phyloP scores from a whole-genome alignment of 2,888 invertebrate species.

The Tigriopus californicus region DNA sequence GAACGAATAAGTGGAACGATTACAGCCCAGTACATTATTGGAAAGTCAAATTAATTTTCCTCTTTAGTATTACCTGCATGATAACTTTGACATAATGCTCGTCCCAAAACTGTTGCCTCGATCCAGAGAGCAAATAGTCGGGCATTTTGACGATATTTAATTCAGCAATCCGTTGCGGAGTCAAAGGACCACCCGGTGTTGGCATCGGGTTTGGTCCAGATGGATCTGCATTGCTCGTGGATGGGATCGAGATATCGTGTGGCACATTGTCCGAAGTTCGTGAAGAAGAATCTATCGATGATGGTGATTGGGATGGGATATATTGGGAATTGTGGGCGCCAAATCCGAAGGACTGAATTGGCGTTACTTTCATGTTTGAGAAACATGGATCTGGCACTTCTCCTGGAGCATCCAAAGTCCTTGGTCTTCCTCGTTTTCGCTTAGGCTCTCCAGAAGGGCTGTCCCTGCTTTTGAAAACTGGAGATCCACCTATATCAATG shows the following conservation, averaged over 20 bases:
- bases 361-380: not conserved
- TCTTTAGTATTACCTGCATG: conserved; percentile 41
- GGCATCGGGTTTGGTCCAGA: not conserved
- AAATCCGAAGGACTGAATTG: not conserved
- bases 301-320: not conserved
- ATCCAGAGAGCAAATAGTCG: conserved; percentile 63
- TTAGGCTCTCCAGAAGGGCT: not conserved
- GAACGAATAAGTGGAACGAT: conserved; percentile 2
- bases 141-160: conserved; percentile 64
- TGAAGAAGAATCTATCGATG: not conserved
- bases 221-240: not conserved
- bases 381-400: not conserved
- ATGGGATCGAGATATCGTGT: too few relatives aligned
- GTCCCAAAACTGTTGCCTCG: conserved; percentile 80
- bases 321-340: not conserved
- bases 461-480: not conserved
- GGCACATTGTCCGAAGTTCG: not conserved
- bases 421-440: conserved; percentile 9
- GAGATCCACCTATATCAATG: not conserved
- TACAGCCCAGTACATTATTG: not conserved
- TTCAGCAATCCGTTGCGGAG: conserved; percentile 7
- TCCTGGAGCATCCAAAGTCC: conserved; percentile 4
- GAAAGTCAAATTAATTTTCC: not conserved
- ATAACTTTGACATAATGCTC: conserved; percentile 70
- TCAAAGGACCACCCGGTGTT: conserved; percentile 5